phyloP scores from a whole-genome alignment of 2,888 invertebrate species.

The Choristoneura rosaceana region DNA sequence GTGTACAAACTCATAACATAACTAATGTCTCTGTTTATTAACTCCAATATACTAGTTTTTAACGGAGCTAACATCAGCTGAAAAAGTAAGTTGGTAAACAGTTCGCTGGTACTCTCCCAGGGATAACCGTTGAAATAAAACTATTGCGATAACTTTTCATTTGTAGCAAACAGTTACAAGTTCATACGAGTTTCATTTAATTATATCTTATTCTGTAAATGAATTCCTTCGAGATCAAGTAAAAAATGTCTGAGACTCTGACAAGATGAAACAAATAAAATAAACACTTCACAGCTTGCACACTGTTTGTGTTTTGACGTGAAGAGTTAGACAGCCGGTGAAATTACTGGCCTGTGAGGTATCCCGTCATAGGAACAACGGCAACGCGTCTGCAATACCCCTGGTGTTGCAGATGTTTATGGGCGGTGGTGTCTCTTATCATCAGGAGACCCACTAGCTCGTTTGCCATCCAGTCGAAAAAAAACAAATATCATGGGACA shows the following conservation, averaged over 20 bases:
- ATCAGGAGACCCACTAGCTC: too few species aligned
- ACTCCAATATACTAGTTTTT: not conserved
- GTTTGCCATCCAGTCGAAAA: too few species aligned
- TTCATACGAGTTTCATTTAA: slow-evolving; percentile 34
- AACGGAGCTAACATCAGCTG: slow-evolving; percentile 10
- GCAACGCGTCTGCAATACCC: too few species aligned
- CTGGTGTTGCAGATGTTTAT: too few species aligned
- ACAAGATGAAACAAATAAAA: not conserved
- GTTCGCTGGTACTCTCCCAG: slow-evolving; percentile 30
- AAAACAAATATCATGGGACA: too few species aligned
- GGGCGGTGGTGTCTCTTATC: too few species aligned
- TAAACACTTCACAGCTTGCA: too few species aligned
- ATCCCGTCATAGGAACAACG: too few species aligned
- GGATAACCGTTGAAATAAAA: slow-evolving; percentile 35
- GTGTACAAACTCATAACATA: not conserved
- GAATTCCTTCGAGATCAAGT: slow-evolving; percentile 2
- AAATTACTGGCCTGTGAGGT: too few species aligned
- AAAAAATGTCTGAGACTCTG: not conserved
- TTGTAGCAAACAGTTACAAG: slow-evolving; percentile 27
- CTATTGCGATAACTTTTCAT: slow-evolving; percentile 41
- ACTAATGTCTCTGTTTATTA: slow-evolving; percentile 3
- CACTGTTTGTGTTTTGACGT: too few species aligned
- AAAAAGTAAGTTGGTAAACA: slow-evolving; percentile 30
- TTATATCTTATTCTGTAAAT: slow-evolving; percentile 19
- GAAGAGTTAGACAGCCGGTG: too few species aligned